Conservation (phyloP, 2,113 vertebrate genomes). For the Stigmatopora nigra region DNA sequence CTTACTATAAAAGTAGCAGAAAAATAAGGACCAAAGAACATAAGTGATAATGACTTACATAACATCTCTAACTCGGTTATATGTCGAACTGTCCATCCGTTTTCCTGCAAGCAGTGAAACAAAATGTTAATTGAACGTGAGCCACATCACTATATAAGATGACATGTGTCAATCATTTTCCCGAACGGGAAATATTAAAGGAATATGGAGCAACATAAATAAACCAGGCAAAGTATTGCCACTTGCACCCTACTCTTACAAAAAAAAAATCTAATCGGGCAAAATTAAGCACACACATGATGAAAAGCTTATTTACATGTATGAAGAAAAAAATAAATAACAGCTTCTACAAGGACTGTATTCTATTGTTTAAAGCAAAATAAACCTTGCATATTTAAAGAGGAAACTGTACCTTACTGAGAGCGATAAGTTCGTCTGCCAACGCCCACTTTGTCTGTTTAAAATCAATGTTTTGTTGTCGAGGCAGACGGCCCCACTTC, state of each 20-base stretch:
- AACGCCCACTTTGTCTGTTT: conserved; percentile 66
- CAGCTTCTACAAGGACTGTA: no score
- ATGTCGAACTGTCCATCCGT: conserved; percentile 63
- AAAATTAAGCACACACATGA: no score
- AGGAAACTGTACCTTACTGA: conserved; percentile 72
- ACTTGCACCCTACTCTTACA: no score
- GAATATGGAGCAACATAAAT: neutral
- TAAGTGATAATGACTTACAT: conserved; percentile 69
- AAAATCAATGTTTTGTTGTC: conserved; percentile 68
- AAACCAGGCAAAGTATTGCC: no score
- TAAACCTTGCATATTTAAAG: no score
- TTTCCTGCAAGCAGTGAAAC: conserved; percentile 64
- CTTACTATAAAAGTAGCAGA: neutral
- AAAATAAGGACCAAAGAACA: neutral
- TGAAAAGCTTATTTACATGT: no score
- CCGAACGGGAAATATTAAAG: conserved; percentile 52
- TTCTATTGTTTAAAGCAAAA: no score
- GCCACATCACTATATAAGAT: neutral
- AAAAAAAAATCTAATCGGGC: no score
- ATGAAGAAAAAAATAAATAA: neutral
- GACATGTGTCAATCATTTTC: conserved; percentile 60
- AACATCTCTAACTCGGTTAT: conserved; percentile 79
- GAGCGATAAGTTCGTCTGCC: conserved; percentile 59
- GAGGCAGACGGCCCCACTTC: conserved; percentile 75
- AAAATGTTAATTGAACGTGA: neutral